Evolutionary conservation across 2,113 vertebrate species (phyloP), one percentile per base, ranked within the genome.

Genomic region (Lota lota): DNA sequence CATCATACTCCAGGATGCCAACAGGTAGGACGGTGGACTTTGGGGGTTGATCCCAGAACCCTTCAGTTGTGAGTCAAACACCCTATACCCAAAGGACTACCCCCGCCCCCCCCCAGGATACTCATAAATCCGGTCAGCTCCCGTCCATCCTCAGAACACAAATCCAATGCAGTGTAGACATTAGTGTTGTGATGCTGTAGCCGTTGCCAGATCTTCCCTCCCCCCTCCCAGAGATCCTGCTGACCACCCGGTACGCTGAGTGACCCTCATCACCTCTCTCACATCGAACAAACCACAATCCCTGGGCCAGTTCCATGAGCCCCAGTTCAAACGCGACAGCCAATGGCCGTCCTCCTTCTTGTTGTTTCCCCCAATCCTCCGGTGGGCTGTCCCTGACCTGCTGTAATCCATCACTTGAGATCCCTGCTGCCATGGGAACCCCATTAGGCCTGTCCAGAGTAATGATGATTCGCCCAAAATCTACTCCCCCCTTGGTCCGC

Each of bases 361-460:
- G 76, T 86, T 82, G 83, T 77, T 78, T 78, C 74, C 79, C 24
- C 63, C 73, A 82, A 72, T 85, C 81, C 79, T 72, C 18, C 21
- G 66, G 58, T 24, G 66, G 79, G 77, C 78, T 70, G 71, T 62
- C 64, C 70, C 69, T 65, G 73, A 86, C 79, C 78, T 20, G 53
- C 24, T 40, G 68, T 79, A 80, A 88, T 91, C 83, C 83, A 84
- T 82, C 85, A 85, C 68, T 11, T 57, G 73, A 85, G 87, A 85
- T 82, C 84, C 74, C 73, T 1, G 64, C 85, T 80, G 80, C 78
- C 72, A 68, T 74, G 65, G 77, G 80, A 89, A 90, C 83, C 67
- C 69, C 70, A 78, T 90, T 88, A 88, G 75, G 83, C 50, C 78
- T 88, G 85, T 85, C 88, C 76, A 85, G 84, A 88, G 69, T 87